phyloP scores from a whole-genome alignment of 2,888 invertebrate species.

The Pocota personata region DNA sequence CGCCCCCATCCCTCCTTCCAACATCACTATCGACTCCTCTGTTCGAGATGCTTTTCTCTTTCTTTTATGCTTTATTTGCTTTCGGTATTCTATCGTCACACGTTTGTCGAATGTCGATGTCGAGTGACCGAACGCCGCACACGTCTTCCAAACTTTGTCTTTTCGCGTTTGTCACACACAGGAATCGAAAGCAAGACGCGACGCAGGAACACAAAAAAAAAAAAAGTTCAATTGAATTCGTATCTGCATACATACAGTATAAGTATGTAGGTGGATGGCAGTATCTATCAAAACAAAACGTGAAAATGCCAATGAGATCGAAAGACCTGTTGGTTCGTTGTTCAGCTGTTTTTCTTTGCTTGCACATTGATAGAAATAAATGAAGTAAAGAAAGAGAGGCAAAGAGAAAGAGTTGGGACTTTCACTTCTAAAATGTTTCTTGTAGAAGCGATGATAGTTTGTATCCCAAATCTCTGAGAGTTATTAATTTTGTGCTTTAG shows the following conservation, averaged over 20 bases:
- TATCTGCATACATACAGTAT: background rate
- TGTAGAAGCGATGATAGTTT: background rate
- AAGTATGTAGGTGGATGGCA: slow-evolving; percentile 23
- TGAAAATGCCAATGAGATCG: slow-evolving; percentile 55
- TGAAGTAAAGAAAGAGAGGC: background rate
- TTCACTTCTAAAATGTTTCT: slow-evolving; percentile 22
- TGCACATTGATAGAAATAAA: slow-evolving; percentile 8
- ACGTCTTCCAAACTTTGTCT: slow-evolving; percentile 9
- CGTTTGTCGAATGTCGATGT: background rate
- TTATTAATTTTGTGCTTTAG: no score
- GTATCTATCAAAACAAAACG: slow-evolving; percentile 65
- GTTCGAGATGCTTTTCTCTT: slow-evolving; percentile 65
- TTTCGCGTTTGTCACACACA: background rate
- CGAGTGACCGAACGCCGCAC: background rate
- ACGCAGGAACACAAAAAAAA: background rate
- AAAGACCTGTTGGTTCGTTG: slow-evolving; percentile 59
- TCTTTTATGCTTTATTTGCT: slow-evolving; percentile 54
- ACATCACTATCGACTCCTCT: background rate
- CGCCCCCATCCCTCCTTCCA: slow-evolving; percentile 15
- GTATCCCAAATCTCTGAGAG: background rate
- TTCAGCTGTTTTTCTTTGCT: slow-evolving; percentile 54
- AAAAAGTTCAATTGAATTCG: slow-evolving; percentile 21
- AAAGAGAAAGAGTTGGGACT: background rate
- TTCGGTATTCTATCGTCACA: slow-evolving; percentile 38
- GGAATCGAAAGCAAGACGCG: slow-evolving; percentile 29